A percentile compares a stretch with the other conserved stretches of the same genome.
phyloP scores from a whole-genome alignment of 1,140 invertebrate species.

The Anadara kagoshimensis region DNA sequence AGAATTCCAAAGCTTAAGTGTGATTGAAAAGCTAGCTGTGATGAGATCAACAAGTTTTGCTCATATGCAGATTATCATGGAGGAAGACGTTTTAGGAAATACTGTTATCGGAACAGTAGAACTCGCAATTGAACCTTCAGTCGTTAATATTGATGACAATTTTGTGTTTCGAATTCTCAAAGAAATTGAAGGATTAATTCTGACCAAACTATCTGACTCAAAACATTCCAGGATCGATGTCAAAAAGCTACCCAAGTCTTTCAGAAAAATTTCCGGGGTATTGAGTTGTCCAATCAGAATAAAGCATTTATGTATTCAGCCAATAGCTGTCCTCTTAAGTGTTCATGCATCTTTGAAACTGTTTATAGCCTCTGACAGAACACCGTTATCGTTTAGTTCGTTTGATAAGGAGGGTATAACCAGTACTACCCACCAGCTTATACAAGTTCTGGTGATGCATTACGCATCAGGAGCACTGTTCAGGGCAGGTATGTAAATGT shows the following conservation, averaged over 20 bases:
- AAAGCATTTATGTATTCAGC: constrained; percentile 79
- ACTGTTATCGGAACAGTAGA: constrained; percentile 53
- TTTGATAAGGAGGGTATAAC: constrained; percentile 85
- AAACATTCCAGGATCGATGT: constrained; percentile 9
- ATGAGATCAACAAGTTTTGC: constrained; percentile 50
- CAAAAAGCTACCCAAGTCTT: constrained; percentile 40
- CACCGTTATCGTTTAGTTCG: constrained; percentile 87
- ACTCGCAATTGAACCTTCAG: constrained; percentile 69
- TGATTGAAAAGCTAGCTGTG: constrained; percentile 55
- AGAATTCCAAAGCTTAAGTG: constrained; percentile 30
- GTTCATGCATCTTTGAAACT: constrained; percentile 84
- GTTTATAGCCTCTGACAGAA: constrained; percentile 93
- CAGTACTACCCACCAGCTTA: constrained; percentile 84
- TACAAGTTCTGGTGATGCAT: constrained; percentile 88
- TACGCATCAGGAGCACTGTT: constrained; percentile 93
- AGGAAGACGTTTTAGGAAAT: constrained; percentile 30
- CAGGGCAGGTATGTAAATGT: constrained; percentile 84
- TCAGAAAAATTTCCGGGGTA: constrained; percentile 34
- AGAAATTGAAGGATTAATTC: constrained; percentile 61
- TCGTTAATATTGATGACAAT: constrained; percentile 75
- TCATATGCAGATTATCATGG: constrained; percentile 58
- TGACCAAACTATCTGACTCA: constrained; percentile 40
- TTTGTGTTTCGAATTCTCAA: constrained; percentile 73
- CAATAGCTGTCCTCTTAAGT: constrained; percentile 82
- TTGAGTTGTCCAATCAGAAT: constrained; percentile 61